phyloP scores from a whole-genome alignment of 37 sponge, comb jelly and placozoan species.

The Theonella swinhoei region DNA sequence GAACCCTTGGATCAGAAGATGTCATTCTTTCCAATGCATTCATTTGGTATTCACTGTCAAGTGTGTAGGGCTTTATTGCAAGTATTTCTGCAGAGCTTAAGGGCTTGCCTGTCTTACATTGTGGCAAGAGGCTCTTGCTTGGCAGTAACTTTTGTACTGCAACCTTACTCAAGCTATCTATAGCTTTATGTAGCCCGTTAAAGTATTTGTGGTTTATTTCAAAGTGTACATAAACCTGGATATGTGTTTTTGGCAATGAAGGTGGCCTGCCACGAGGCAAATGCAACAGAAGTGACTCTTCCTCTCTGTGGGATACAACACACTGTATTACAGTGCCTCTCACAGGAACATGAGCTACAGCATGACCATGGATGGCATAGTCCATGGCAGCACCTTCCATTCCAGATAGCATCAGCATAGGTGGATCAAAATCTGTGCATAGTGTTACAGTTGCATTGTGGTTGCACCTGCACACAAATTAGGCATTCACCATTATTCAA shows the following conservation, averaged over 20 bases:
- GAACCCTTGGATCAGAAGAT: constrained; percentile 2
- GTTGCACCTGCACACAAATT: background rate
- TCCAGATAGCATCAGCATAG: background rate
- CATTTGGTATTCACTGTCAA: constrained; percentile 42
- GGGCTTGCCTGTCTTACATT: background rate
- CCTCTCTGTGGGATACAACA: background rate
- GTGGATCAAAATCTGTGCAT: background rate
- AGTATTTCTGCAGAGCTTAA: background rate
- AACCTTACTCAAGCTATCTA: background rate
- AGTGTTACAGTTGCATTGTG: background rate
- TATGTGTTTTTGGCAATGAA: background rate
- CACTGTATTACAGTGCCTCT: background rate
- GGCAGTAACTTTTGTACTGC: constrained; percentile 14
- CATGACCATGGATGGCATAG: constrained; percentile 5
- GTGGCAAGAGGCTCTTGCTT: background rate
- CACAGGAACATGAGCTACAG: background rate
- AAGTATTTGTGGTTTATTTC: constrained; percentile 23
- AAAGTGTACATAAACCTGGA: constrained; percentile 14
- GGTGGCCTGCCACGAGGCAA: background rate
- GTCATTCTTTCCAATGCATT: constrained; percentile 31
- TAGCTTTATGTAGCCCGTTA: constrained; percentile 24
- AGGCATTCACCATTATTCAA: background rate
- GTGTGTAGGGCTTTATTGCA: background rate
- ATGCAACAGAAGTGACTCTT: background rate
- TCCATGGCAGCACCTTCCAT: background rate